Base-by-base conservation (phyloP, 2,113 vertebrate species). In the Dryoscopus gambensis region DNA sequence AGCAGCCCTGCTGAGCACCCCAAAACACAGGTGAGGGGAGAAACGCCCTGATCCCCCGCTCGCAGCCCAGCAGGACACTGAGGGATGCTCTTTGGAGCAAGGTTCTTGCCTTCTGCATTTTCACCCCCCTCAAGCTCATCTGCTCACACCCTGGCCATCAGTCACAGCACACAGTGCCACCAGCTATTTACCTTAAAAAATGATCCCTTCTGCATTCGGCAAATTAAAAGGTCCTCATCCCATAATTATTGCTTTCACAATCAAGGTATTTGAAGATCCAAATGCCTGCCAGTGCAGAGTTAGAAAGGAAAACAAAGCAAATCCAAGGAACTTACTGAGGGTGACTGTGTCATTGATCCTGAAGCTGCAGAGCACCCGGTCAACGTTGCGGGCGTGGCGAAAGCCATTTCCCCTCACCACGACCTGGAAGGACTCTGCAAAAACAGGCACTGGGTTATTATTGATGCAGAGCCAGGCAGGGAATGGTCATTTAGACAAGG, bases 331-430 rank as follows among this genome's bases (percentile, higher is more conserved):
- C 99, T 99, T 98, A 99, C 99, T 99, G 94, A 99, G 98, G 0
- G 99, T 99, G 40, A 99, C 56, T 0, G 99, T 99, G 90, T 99
- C 99, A 2, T 99, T 99, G 97, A 99, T 99, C 93, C 98, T 98
- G 97, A 99, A 99, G 90, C 99, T 99, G 98, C 99, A 99, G 87
- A 99, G 98, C 44, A 99, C 99, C 64, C 99, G 98, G 84, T 99
- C 99, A 5, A 99, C 99, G 3, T 99, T 99, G 18, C 99, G 98
- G 47, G 99, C 98, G 0, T 98, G 99, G 18, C 99, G 99, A 89
- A 99, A 99, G 50, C 99, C 99, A 2, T 99, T 99, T 37, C 99
- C 99, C 87, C 98, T 98, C 78, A 99, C 99, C 0, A 99, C 99
- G 1, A 99, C 99, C 97, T 99, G 99, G 84, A 99, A 99, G 1